Evolutionary conservation across 2,888 invertebrate genomes (phyloP).

Genomic region (Strigamia maritima): DNA sequence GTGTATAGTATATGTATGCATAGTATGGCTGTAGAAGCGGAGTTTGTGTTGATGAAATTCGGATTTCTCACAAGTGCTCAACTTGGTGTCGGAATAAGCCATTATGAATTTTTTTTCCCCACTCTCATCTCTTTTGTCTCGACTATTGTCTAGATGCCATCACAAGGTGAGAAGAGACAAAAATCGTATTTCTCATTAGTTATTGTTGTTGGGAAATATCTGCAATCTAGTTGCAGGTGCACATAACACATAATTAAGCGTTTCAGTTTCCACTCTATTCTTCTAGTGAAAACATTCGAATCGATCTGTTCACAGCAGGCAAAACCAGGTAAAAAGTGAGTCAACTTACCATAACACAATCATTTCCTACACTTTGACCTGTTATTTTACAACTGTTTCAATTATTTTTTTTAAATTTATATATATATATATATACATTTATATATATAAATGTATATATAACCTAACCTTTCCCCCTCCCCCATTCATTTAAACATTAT

Average conservation of each 20-base stretch:
- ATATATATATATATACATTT: too few relatives aligned
- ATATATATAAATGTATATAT: too few relatives aligned
- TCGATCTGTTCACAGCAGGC: slow-evolving; percentile 26
- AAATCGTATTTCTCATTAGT: slow-evolving; percentile 5
- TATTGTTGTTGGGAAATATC: slow-evolving; percentile 14
- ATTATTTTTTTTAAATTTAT: too few relatives aligned
- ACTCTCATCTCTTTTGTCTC: not conserved
- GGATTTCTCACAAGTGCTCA: slow-evolving; percentile 12
- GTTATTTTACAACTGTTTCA: not conserved
- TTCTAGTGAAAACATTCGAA: slow-evolving; percentile 24
- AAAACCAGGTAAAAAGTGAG: slow-evolving; percentile 16
- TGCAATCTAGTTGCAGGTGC: slow-evolving; percentile 29
- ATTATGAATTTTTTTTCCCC: not conserved
- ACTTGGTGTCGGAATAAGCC: not conserved
- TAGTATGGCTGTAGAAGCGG: not conserved
- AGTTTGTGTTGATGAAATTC: not conserved
- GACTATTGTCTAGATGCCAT: not conserved
- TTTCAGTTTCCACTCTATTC: slow-evolving; percentile 20
- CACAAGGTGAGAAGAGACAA: not conserved
- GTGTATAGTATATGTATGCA: not conserved
- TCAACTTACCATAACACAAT: slow-evolving; percentile 16
- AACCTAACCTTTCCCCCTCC: not conserved
- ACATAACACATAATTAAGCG: slow-evolving; percentile 21
- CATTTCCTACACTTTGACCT: not conserved
- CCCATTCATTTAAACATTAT: not conserved